These are phyloP conservation scores for Hofmannophila pseudospretella DNA, from an alignment of 2,888 invertebrate genomes.

Conservation along the genomic window DNA sequence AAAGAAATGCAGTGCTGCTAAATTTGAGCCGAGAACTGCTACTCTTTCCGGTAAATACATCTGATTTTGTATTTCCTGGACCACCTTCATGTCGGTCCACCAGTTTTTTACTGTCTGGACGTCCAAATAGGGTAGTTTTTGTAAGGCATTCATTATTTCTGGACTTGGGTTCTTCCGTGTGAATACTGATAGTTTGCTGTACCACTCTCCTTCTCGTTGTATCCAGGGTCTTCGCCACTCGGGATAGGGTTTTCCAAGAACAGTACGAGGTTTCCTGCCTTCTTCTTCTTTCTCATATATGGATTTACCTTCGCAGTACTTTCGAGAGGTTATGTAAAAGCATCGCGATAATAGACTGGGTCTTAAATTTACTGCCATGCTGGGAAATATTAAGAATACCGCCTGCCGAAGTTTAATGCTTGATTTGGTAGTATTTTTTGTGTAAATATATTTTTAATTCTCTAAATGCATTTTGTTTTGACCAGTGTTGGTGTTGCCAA, in stretches of 20 bases:
- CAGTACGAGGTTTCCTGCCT: slow-evolving; percentile 39
- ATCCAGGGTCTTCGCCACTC: slow-evolving; percentile 81
- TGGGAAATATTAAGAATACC: no score
- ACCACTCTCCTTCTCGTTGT: slow-evolving; percentile 77
- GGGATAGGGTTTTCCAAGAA: slow-evolving; percentile 65
- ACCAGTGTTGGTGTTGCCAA: no score
- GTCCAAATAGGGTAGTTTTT: slow-evolving; percentile 72
- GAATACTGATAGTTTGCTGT: slow-evolving; percentile 77
- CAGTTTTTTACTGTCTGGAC: slow-evolving; percentile 71
- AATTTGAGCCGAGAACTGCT: slow-evolving; percentile 83
- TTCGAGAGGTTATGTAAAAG: slow-evolving; percentile 32
- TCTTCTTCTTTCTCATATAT: slow-evolving; percentile 59
- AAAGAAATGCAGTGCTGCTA: slow-evolving; percentile 93
- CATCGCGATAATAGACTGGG: slow-evolving; percentile 23
- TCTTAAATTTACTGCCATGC: slow-evolving; percentile 43
- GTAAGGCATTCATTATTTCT: slow-evolving; percentile 56
- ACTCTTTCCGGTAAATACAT: slow-evolving; percentile 78
- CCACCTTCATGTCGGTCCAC: slow-evolving; percentile 70
- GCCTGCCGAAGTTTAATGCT: no score
- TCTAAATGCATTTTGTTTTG: no score
- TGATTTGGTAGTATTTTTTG: no score
- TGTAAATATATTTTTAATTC: no score
- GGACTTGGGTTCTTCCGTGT: slow-evolving; percentile 57
- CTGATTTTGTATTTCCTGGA: slow-evolving; percentile 78
- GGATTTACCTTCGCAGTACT: slow-evolving; percentile 52